These are phyloP conservation scores for Perdita meconis DNA, from an alignment of 2,888 invertebrate genomes.

Conservation along the genomic window DNA sequence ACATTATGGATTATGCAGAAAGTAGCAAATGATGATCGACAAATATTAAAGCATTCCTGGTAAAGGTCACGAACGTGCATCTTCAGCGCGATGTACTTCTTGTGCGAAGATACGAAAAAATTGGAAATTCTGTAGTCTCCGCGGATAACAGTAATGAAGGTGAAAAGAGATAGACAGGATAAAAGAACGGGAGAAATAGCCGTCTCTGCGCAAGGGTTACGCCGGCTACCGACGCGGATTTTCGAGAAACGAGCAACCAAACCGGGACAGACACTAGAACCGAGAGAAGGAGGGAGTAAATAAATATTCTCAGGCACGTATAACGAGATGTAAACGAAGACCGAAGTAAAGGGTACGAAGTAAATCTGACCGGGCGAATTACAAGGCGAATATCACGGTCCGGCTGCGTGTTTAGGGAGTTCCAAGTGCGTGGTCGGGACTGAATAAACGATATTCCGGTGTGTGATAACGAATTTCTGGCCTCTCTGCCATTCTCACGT, in stretches of 20 bases:
- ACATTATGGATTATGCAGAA: neutral
- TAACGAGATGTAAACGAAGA: slow-evolving; percentile 76
- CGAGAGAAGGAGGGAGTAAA: slow-evolving; percentile 54
- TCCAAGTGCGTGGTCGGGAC: slow-evolving; percentile 34
- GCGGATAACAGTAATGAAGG: slow-evolving; percentile 66
- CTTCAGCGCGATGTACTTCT: slow-evolving; percentile 18
- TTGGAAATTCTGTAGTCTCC: slow-evolving; percentile 58
- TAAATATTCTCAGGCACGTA: slow-evolving; percentile 71
- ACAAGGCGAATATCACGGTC: slow-evolving; percentile 53
- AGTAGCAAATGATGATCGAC: neutral
- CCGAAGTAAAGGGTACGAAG: slow-evolving; percentile 62
- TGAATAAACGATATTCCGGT: slow-evolving; percentile 34
- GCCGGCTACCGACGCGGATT: slow-evolving; percentile 65
- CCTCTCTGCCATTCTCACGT: neutral
- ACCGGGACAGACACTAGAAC: slow-evolving; percentile 19
- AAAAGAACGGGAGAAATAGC: slow-evolving; percentile 29
- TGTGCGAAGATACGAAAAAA: slow-evolving; percentile 50
- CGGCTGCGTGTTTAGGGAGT: slow-evolving; percentile 56
- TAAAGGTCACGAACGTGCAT: slow-evolving; percentile 46
- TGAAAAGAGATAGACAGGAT: slow-evolving; percentile 33
- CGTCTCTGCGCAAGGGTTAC: slow-evolving; percentile 30
- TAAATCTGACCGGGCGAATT: slow-evolving; percentile 67
- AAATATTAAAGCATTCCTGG: slow-evolving; percentile 18
- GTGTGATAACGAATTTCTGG: slow-evolving; percentile 41
- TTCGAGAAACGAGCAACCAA: slow-evolving; percentile 58